These are phyloP conservation scores for Sepiola atlantica DNA, from an alignment of 2,888 invertebrate species.

Conservation along the genomic window DNA sequence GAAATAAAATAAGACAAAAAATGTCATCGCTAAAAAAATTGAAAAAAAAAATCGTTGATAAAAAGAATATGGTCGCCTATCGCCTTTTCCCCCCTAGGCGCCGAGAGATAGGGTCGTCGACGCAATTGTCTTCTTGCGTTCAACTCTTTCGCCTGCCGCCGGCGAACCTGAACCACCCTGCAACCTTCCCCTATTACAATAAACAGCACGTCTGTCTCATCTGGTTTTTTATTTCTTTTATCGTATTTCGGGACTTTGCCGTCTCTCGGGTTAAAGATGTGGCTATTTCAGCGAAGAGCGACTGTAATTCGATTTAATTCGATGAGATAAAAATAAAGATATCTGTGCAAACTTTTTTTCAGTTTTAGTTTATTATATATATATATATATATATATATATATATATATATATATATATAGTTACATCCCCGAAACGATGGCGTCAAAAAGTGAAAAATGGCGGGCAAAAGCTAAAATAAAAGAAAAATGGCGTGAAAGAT, in stretches of 20 bases:
- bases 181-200: neutral
- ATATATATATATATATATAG: too few species aligned
- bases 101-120: neutral
- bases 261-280: neutral
- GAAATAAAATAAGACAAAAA: neutral
- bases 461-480: neutral
- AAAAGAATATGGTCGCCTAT: neutral
- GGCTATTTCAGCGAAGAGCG: neutral
- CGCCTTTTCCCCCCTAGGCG: neutral
- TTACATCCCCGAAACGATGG: too few species aligned
- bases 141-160: neutral
- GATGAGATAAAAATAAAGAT: neutral
- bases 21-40: neutral
- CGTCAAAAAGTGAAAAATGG: neutral
- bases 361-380: neutral
- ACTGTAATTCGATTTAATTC: neutral
- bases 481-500: neutral
- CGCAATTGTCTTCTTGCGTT: neutral
- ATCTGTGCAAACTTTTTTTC: neutral
- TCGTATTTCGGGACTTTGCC: neutral
- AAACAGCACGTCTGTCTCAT: neutral
- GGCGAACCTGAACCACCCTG: neutral
- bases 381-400: too few species aligned
- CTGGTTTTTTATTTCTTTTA: neutral
- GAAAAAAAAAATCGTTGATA: neutral